Conservation (phyloP, 53 echinoderm and acorn worm genomes). For the Pentamera pediparva region DNA sequence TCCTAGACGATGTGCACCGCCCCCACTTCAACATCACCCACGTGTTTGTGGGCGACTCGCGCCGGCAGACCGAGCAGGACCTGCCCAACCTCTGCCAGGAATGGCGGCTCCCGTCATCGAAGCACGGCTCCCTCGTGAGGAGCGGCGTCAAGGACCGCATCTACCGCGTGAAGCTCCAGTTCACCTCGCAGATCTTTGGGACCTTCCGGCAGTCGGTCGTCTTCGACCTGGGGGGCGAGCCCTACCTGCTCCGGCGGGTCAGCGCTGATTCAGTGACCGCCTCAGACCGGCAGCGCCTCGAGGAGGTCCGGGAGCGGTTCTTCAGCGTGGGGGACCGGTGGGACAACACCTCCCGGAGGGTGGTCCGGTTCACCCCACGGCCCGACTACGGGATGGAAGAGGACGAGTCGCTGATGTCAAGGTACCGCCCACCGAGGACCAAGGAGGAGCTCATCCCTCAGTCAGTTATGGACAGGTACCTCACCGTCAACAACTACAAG, state of each 20-base stretch:
- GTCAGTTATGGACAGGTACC: conserved; percentile 70
- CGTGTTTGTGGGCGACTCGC: conserved; percentile 66
- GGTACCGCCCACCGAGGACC: conserved; percentile 75
- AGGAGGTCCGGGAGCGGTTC: conserved; percentile 76
- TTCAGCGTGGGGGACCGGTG: conserved; percentile 75
- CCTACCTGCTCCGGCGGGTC: conserved; percentile 76
- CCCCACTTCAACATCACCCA: conserved; percentile 90
- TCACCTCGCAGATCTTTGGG: conserved; percentile 98
- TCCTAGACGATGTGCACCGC: conserved; percentile 88
- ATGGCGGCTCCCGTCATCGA: conserved; percentile 67
- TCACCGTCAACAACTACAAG: conserved; percentile 93
- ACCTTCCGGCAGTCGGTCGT: conserved; percentile 97
- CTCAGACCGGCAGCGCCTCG: conserved; percentile 77
- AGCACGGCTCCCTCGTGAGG: conserved; percentile 39
- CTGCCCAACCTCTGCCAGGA: conserved; percentile 83
- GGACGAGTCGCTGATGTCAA: conserved; percentile 68
- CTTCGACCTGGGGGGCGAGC: conserved; percentile 92
- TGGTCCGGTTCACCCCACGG: conserved; percentile 65
- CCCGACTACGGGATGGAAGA: conserved; percentile 61
- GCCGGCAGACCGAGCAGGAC: conserved; percentile 69
- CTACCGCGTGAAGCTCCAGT: conserved; percentile 91
- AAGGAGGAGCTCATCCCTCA: conserved; percentile 78
- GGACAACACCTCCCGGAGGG: conserved; percentile 75
- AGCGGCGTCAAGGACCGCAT: conserved; percentile 81
- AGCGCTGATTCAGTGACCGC: conserved; percentile 90